These are phyloP conservation scores for Brachyptera risi DNA, from an alignment of 2,888 invertebrate genomes.

Conservation along the genomic window DNA sequence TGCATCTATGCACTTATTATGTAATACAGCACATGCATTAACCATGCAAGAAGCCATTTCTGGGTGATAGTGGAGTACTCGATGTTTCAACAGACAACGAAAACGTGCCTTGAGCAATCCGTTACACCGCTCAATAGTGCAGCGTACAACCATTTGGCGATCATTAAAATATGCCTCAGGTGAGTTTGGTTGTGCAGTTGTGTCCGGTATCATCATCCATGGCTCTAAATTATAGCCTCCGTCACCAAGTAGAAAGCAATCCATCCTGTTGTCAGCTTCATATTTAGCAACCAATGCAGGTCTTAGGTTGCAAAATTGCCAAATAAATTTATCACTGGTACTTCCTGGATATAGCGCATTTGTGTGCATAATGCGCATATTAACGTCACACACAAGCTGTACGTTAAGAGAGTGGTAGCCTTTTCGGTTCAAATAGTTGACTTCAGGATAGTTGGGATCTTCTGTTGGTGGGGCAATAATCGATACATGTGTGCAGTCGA, in stretches of 20 bases:
- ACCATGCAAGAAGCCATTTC: not conserved
- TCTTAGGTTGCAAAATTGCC: not conserved
- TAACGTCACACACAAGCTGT: too few relatives aligned
- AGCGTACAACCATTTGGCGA: not conserved
- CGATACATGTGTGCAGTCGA: too few relatives aligned
- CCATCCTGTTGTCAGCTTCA: not conserved
- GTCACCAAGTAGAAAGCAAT: not conserved
- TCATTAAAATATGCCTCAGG: not conserved
- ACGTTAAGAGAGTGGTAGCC: constrained; percentile 5
- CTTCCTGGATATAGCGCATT: not conserved
- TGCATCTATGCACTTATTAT: not conserved
- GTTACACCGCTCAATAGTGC: constrained; percentile 6
- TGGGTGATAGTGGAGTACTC: constrained; percentile 7
- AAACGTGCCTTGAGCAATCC: not conserved
- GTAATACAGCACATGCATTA: not conserved
- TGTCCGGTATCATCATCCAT: not conserved
- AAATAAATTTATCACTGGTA: constrained; percentile 8
- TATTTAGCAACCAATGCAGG: not conserved
- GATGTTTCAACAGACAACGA: not conserved
- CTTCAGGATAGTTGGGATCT: too few relatives aligned
- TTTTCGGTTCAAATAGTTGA: too few relatives aligned
- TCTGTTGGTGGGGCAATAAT: too few relatives aligned
- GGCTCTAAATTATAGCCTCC: constrained; percentile 1
- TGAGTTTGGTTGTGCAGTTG: not conserved
- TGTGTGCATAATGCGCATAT: too few relatives aligned